Conservation (phyloP, 2,888 invertebrate genomes). For the Andrena camellia region DNA sequence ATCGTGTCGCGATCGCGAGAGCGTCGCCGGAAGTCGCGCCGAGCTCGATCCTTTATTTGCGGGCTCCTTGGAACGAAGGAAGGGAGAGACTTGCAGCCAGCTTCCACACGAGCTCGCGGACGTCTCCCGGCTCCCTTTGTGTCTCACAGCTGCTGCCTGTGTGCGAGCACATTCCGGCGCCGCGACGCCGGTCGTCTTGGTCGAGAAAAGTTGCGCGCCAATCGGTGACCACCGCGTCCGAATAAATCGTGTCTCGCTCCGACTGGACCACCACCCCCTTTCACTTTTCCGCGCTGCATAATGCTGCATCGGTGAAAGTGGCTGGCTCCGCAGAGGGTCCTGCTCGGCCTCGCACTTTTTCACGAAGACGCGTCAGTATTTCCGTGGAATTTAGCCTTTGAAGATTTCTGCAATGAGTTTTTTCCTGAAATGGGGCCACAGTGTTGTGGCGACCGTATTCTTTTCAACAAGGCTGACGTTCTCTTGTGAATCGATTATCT, state of each 20-base stretch:
- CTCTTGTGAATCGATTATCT: too few relatives aligned
- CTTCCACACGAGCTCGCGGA: conserved; percentile 18
- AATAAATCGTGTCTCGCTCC: conserved; percentile 77
- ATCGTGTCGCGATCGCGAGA: background rate
- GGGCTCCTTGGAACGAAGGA: conserved; percentile 33
- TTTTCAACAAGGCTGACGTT: too few relatives aligned
- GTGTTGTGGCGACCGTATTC: too few relatives aligned
- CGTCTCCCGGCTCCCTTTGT: background rate
- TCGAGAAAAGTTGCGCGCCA: conserved; percentile 77
- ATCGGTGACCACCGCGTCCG: conserved; percentile 74
- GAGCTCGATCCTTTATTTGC: conserved; percentile 60
- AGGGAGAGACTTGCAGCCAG: conserved; percentile 8
- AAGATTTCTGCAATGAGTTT: too few relatives aligned
- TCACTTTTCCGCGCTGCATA: conserved; percentile 20
- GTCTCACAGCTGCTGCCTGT: background rate
- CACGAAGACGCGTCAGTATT: too few relatives aligned
- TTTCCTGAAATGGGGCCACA: too few relatives aligned
- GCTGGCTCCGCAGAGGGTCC: too few relatives aligned
- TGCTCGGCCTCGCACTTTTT: too few relatives aligned
- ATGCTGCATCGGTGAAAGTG: too few relatives aligned
- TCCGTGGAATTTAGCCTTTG: too few relatives aligned
- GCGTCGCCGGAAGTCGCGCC: conserved; percentile 35
- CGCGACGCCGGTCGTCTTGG: conserved; percentile 75
- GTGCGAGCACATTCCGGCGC: conserved; percentile 63
- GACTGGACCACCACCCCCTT: conserved; percentile 54